Base-by-base conservation (phyloP, 2,797 vertebrate genomes). In the Mus minutoides region DNA sequence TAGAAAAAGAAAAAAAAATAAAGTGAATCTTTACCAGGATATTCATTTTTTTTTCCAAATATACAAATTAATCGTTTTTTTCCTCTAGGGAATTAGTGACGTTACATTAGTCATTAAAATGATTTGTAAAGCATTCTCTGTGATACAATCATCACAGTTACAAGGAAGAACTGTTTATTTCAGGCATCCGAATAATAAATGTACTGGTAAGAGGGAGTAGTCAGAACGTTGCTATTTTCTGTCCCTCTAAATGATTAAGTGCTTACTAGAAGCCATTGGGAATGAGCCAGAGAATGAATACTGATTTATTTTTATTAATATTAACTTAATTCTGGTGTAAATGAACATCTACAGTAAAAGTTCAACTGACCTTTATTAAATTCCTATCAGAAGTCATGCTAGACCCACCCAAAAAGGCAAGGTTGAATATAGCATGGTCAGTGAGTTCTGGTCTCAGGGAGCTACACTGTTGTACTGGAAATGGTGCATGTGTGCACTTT, bases 151-250 rank as follows among this genome's bases (percentile, higher is more conserved):
- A 88, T 46, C 92, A 82, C 58, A 91, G 16, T 95, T 46, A 79
- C 31, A 79, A 95, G 54, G 19, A n/a, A 62, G 54, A 95, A 92
- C 10, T 94, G 12, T 90, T 92, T 97, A 87, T 89, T 96, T 97
- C 77, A 93, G 78, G 37, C 43, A 1, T 92, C 0, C 54, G 58
- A 94, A 64, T 92, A 49, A 80, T 64, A 40, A 43, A 49, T 43
- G 22, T 43, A 37, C 29, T 16, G 19, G 12, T 73, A 84, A 96
- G 89, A 91, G 37, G 21, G 24, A 92, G 31, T 37, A 88, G 90
- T 88, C 34, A 92, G 54, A 89, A 75, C 60, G 49, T 24, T 87
- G 6, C 91, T 96, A 83, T 91, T 95, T 91, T 95, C 76, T 92
- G 69, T 79, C 49, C 12, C 52, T 83, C 22, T 85, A 93, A 49